Evolutionary conservation across 2,888 invertebrate genomes (phyloP).

Genomic region (Sabatieria punctata): DNA sequence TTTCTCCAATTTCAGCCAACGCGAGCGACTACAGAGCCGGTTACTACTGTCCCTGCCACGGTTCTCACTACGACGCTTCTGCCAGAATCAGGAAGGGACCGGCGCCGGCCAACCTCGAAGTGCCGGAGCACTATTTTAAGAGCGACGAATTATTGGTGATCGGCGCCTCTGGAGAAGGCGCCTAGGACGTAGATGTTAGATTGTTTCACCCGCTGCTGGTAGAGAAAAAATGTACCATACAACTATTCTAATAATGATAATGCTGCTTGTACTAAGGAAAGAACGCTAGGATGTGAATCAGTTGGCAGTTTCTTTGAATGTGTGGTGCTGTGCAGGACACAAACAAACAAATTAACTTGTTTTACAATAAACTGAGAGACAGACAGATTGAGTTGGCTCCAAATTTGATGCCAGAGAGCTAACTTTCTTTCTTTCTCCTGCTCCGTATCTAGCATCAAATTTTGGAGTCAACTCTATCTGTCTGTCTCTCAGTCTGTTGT

Average conservation of each 20-base stretch:
- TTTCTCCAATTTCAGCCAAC: slow-evolving; percentile 19
- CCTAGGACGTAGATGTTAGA: not conserved
- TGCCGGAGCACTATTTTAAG: slow-evolving; percentile 45
- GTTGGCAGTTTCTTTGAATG: too few species aligned
- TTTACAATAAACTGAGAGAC: too few species aligned
- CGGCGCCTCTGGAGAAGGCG: slow-evolving; percentile 1
- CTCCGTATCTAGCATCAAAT: too few species aligned
- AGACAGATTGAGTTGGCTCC: too few species aligned
- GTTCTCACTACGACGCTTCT: slow-evolving; percentile 93
- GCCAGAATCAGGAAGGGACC: slow-evolving; percentile 98
- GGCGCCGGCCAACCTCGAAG: slow-evolving; percentile 83
- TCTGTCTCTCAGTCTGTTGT: too few species aligned
- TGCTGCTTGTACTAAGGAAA: not conserved
- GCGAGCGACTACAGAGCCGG: slow-evolving; percentile 71
- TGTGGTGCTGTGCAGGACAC: too few species aligned
- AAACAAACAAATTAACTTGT: too few species aligned
- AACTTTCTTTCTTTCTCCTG: too few species aligned
- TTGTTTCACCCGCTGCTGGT: not conserved
- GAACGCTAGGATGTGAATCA: not conserved
- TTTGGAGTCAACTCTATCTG: too few species aligned
- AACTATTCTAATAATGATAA: too few species aligned
- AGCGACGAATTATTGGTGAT: slow-evolving; percentile 11
- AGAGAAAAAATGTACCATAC: too few species aligned
- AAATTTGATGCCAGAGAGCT: too few species aligned
- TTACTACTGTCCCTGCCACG: slow-evolving; percentile 98